Percentiles rank a stretch among this genome's conserved stretches.
Conservation (phyloP, 2,888 invertebrate genomes). For the Nycteola revayana region DNA sequence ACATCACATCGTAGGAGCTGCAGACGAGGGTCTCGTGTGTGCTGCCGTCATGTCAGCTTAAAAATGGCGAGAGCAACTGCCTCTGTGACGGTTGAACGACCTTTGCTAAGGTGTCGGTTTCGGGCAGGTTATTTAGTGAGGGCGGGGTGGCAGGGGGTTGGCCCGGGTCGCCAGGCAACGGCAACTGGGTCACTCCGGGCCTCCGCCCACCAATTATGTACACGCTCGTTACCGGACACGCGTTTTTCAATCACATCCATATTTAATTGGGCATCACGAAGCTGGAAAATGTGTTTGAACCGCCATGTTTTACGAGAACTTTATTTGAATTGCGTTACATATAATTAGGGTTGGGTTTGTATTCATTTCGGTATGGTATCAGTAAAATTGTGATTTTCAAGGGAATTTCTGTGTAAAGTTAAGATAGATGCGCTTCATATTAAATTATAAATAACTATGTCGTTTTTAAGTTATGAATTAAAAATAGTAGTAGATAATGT, state of each 20-base stretch:
- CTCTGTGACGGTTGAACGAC: slow-evolving; percentile 78
- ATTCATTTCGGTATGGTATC: not conserved
- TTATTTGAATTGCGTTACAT: slow-evolving; percentile 53
- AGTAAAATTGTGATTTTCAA: too few relatives aligned
- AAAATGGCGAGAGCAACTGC: slow-evolving; percentile 54
- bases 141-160: slow-evolving; percentile 38
- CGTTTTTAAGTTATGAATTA: too few relatives aligned
- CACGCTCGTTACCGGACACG: slow-evolving; percentile 82
- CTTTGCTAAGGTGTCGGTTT: slow-evolving; percentile 80
- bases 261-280: slow-evolving; percentile 81
- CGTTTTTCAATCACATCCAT: slow-evolving; percentile 83
- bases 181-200: slow-evolving; percentile 80
- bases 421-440: too few relatives aligned
- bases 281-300: slow-evolving; percentile 76
- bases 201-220: slow-evolving; percentile 80
- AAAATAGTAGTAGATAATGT: too few relatives aligned
- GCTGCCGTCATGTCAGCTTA: slow-evolving; percentile 35
- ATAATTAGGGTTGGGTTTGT: slow-evolving; percentile 18
- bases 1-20: too few relatives aligned
- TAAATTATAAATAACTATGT: too few relatives aligned
- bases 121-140: slow-evolving; percentile 80
- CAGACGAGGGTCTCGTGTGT: slow-evolving; percentile 6
- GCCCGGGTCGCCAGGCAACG: slow-evolving; percentile 74
- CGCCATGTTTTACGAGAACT: slow-evolving; percentile 68
- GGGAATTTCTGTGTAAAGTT: too few relatives aligned